Percentiles rank a stretch among this genome's conserved stretches.
phyloP scores from a whole-genome alignment of 2,888 invertebrate species.

The Cacoxenus indagator region DNA sequence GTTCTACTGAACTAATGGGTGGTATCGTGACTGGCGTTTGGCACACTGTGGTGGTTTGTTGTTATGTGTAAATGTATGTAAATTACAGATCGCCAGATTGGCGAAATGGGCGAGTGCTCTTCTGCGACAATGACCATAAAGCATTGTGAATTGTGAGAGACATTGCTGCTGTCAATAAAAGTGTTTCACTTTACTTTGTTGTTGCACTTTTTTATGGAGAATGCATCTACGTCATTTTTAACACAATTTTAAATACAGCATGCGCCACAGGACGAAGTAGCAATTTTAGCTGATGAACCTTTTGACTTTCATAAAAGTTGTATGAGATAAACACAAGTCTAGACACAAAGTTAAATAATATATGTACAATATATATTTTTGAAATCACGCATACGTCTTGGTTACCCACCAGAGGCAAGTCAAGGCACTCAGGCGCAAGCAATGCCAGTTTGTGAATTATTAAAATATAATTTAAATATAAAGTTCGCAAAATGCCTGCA shows the following conservation, averaged over 20 bases:
- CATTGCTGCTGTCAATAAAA: neutral
- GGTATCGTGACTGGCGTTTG: too few relatives aligned
- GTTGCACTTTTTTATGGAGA: neutral
- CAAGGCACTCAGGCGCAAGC: neutral
- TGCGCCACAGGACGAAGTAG: too few relatives aligned
- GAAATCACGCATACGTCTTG: neutral
- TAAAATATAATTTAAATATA: conserved; percentile 11
- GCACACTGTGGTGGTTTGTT: too few relatives aligned
- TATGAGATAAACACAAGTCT: neutral
- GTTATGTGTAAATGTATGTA: neutral
- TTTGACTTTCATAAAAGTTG: neutral
- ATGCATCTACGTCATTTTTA: too few relatives aligned
- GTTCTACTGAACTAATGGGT: too few relatives aligned
- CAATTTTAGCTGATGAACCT: too few relatives aligned
- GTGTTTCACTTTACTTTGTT: neutral
- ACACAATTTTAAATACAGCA: too few relatives aligned
- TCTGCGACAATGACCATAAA: neutral
- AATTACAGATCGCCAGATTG: too few relatives aligned
- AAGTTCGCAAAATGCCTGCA: conserved; percentile 5
- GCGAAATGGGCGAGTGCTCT: too few relatives aligned
- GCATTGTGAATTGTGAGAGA: neutral
- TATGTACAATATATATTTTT: neutral
- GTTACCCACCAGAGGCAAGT: neutral
- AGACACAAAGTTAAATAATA: neutral
- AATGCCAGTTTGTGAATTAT: neutral